A percentile compares a stretch with the other conserved stretches of the same genome.
Evolutionary conservation across 2,888 invertebrate genomes (phyloP).

Genomic region (Drosophila acutilabella): DNA sequence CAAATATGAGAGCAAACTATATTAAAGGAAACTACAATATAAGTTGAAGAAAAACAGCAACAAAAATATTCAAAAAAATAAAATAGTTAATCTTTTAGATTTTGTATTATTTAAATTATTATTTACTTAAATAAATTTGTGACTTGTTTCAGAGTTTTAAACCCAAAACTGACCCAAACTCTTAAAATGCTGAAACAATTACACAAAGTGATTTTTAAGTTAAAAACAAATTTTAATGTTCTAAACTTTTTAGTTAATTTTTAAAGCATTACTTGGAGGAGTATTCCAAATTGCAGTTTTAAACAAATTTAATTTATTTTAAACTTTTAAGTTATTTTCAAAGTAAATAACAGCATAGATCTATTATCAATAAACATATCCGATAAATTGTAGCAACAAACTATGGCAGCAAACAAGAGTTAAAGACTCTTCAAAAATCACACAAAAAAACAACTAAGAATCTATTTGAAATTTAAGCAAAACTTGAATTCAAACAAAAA

Average conservation of each 20-base stretch:
- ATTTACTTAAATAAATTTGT: constrained; percentile 42
- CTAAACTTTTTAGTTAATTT: not conserved
- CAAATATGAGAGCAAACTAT: constrained; percentile 43
- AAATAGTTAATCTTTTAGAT: not conserved
- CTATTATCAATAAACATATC: constrained; percentile 54
- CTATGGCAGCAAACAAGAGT: constrained; percentile 70
- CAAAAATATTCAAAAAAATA: not conserved
- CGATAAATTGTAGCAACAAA: constrained; percentile 50
- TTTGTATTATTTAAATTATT: not conserved
- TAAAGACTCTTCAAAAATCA: constrained; percentile 74
- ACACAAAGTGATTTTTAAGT: constrained; percentile 42
- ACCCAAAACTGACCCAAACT: constrained; percentile 72
- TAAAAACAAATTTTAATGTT: not conserved
- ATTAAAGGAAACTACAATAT: constrained; percentile 1
- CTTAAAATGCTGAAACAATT: constrained; percentile 76
- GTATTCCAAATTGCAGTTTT: not conserved
- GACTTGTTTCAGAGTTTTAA: constrained; percentile 75
- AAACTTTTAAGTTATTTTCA: not conserved
- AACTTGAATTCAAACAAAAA: constrained; percentile 47
- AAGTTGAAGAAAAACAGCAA: not conserved
- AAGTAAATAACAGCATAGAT: constrained; percentile 15
- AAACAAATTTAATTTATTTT: not conserved
- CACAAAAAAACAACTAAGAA: constrained; percentile 59
- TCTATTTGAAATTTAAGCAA: constrained; percentile 37
- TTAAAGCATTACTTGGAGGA: not conserved